A percentile compares a stretch with the other conserved stretches of the same genome.
Evolutionary conservation across 1,140 invertebrate genomes (phyloP).

Genomic region (Papilio helenus): DNA sequence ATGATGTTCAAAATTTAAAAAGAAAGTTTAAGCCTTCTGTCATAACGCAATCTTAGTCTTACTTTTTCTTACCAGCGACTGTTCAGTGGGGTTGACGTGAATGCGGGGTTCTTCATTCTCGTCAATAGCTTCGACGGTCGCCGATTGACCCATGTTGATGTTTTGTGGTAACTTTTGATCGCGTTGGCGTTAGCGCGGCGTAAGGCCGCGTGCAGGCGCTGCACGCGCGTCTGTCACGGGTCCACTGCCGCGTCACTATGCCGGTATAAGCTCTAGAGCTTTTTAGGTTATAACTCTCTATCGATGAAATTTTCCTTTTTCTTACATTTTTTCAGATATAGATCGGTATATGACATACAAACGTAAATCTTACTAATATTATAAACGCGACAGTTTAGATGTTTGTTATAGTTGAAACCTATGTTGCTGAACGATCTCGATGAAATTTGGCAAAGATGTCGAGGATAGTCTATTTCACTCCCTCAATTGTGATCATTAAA

Average conservation of each 20-base stretch:
- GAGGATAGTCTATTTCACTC: too few relatives aligned
- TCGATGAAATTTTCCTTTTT: slow-evolving; percentile 45
- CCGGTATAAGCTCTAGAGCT: slow-evolving; percentile 51
- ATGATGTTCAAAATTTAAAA: neutral
- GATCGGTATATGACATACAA: too few relatives aligned
- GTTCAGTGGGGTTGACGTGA: slow-evolving; percentile 67
- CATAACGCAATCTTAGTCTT: slow-evolving; percentile 36
- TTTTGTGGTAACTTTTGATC: slow-evolving; percentile 32
- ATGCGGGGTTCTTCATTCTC: slow-evolving; percentile 72
- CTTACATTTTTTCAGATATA: neutral
- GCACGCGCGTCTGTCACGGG: slow-evolving; percentile 74
- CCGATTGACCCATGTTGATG: slow-evolving; percentile 68
- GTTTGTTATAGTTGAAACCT: too few relatives aligned
- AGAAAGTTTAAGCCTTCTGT: neutral
- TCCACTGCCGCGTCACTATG: slow-evolving; percentile 69
- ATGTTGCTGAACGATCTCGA: too few relatives aligned
- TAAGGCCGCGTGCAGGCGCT: slow-evolving; percentile 62
- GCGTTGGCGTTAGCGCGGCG: slow-evolving; percentile 32
- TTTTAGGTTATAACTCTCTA: slow-evolving; percentile 50
- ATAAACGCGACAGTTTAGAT: too few relatives aligned
- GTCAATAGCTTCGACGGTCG: slow-evolving; percentile 65
- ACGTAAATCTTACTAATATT: too few relatives aligned
- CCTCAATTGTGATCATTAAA: too few relatives aligned
- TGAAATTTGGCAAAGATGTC: too few relatives aligned
- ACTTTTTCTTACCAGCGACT: slow-evolving; percentile 64